phyloP scores from a whole-genome alignment of 2,113 vertebrate genomes.

The Mus musculus region DNA sequence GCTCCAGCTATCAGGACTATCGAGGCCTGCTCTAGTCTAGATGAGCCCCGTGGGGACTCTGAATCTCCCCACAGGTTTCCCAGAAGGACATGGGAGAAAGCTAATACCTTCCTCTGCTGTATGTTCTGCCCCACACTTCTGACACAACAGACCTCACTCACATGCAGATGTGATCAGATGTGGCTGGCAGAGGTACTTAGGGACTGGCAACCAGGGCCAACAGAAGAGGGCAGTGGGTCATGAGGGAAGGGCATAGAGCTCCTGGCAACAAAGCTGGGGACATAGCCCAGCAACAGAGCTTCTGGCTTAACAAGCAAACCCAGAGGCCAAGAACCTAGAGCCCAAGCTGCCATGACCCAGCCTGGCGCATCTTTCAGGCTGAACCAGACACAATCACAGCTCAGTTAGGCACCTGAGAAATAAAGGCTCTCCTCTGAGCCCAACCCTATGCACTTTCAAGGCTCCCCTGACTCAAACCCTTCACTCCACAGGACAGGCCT shows the following conservation, averaged over 20 bases:
- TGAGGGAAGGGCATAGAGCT: not conserved
- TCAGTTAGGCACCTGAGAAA: slow-evolving; percentile 30
- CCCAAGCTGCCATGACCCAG: slow-evolving; percentile 52
- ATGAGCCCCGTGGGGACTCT: not conserved
- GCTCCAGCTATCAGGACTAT: not conserved
- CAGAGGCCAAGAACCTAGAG: slow-evolving; percentile 32
- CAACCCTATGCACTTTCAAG: not conserved
- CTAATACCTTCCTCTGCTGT: not conserved
- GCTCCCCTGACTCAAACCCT: not conserved
- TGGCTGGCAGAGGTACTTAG: not conserved
- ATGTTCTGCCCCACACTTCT: not conserved
- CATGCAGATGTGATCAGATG: not conserved
- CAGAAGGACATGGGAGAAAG: slow-evolving; percentile 26
- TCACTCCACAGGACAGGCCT: not conserved
- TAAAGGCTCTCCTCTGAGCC: slow-evolving; percentile 14
- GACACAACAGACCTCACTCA: not conserved
- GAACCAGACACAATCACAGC: slow-evolving; percentile 51
- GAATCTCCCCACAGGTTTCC: not conserved
- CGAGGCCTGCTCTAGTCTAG: not conserved
- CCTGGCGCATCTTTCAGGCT: slow-evolving; percentile 31
- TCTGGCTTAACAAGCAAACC: slow-evolving; percentile 45
- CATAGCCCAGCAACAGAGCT: not conserved
- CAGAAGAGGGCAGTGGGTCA: not conserved
- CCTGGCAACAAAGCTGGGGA: slow-evolving; percentile 36
- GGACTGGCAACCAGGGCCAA: not conserved